These are phyloP conservation scores for Tringa solitaria DNA, from an alignment of 2,113 vertebrate species.

Conservation along the genomic window DNA sequence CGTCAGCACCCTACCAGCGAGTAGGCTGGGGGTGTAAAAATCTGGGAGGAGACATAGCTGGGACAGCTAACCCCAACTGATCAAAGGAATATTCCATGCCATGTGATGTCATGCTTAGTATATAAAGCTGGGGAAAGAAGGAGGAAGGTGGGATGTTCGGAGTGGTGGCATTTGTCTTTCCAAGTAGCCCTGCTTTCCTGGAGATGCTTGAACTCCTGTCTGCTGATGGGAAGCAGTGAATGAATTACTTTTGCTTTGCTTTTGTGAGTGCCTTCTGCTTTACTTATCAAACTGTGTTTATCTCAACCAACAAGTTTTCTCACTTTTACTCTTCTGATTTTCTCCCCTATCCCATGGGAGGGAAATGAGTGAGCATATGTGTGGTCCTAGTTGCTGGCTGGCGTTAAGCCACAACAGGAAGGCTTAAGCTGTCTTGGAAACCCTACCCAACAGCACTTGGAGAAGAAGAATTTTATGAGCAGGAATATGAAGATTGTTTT, in stretches of 20 bases:
- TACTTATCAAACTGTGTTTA: not conserved
- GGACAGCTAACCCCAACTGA: not conserved
- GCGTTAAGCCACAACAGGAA: not conserved
- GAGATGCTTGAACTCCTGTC: not conserved
- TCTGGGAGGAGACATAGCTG: not conserved
- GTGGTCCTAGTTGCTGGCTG: not conserved
- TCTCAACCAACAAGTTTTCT: not conserved
- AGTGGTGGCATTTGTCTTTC: not conserved
- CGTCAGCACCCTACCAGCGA: not conserved
- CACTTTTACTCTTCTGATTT: not conserved
- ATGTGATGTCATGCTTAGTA: not conserved
- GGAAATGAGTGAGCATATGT: not conserved
- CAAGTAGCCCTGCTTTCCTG: not conserved
- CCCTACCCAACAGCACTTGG: not conserved
- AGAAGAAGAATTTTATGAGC: not conserved
- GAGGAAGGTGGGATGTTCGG: not conserved
- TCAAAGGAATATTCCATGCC: not conserved
- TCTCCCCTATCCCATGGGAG: not conserved
- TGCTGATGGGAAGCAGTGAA: not conserved
- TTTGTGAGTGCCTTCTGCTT: not conserved
- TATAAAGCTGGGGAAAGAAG: not conserved
- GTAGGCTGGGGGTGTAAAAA: not conserved
- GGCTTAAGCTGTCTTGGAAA: not conserved
- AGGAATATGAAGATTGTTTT: not conserved
- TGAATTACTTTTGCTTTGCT: not conserved